A percentile compares a stretch with the other conserved stretches of the same genome.
These are phyloP conservation scores for Acanthosoma haemorrhoidale DNA, from an alignment of 2,888 invertebrate species.

Conservation along the genomic window DNA sequence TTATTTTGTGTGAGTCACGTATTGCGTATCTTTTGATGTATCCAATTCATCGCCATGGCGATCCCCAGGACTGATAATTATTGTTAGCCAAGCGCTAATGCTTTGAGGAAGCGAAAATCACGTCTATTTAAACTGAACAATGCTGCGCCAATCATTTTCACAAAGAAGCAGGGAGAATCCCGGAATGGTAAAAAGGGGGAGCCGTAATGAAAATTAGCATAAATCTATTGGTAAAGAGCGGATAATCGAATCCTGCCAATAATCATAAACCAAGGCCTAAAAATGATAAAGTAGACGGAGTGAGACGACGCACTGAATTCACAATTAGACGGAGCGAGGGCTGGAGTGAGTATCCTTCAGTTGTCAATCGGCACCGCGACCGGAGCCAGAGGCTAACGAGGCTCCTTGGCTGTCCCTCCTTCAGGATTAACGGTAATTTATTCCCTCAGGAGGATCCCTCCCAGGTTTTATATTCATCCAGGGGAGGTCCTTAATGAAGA, in stretches of 20 bases:
- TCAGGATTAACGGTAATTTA: slow-evolving; percentile 19
- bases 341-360: too few species aligned
- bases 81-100: too few species aligned
- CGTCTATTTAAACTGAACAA: not conserved
- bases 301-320: not conserved
- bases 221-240: not conserved
- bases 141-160: not conserved
- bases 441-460: too few species aligned
- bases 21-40: too few species aligned
- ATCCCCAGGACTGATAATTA: too few species aligned
- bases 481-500: not conserved
- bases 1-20: too few species aligned
- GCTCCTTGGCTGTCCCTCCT: too few species aligned
- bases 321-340: slow-evolving; percentile 10
- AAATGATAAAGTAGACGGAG: not conserved
- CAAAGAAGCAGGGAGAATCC: not conserved
- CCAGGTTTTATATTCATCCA: slow-evolving; percentile 15
- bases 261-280: slow-evolving; percentile 2
- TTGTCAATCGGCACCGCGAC: not conserved
- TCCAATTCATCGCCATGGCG: too few species aligned
- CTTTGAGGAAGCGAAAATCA: too few species aligned
- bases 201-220: not conserved
- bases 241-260: slow-evolving; percentile 13
- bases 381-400: too few species aligned
- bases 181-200: not conserved